A percentile compares a stretch with the other conserved stretches of the same genome.
phyloP scores from a whole-genome alignment of 30 jellyfish, hydroid and myxozoan species.

The Mastigias papua region DNA sequence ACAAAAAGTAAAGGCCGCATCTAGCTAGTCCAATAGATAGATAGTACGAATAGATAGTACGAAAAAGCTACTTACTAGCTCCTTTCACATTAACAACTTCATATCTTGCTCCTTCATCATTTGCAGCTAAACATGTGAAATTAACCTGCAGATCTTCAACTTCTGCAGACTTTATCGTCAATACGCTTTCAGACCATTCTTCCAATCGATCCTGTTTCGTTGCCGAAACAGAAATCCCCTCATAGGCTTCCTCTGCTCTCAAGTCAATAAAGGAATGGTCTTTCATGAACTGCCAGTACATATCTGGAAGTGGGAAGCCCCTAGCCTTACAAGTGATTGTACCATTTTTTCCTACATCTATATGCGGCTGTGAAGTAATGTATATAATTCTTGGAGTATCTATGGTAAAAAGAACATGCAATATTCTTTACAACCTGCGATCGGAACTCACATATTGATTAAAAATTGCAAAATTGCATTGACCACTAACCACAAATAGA shows the following conservation, averaged over 20 bases:
- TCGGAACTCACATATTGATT: too few relatives aligned
- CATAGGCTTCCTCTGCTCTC: slow-evolving; percentile 9
- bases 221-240: slow-evolving; percentile 23
- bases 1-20: too few relatives aligned
- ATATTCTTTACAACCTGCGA: too few relatives aligned
- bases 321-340: slow-evolving; percentile 54
- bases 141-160: slow-evolving; percentile 38
- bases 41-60: too few relatives aligned
- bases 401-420: not conserved
- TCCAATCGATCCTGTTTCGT: slow-evolving; percentile 5
- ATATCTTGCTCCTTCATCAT: slow-evolving; percentile 38
- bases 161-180: slow-evolving; percentile 23
- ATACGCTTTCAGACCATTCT: slow-evolving; percentile 28
- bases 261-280: slow-evolving; percentile 7
- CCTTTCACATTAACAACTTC: slow-evolving; percentile 41
- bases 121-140: slow-evolving; percentile 67
- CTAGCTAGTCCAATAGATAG: too few relatives aligned
- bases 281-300: slow-evolving; percentile 32
- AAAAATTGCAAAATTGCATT: too few relatives aligned
- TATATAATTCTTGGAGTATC: slow-evolving; percentile 45
- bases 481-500: too few relatives aligned
- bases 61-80: slow-evolving; percentile 39
- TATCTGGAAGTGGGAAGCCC: slow-evolving; percentile 59
- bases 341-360: slow-evolving; percentile 62
- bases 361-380: slow-evolving; percentile 35